Evolutionary conservation across 2,113 vertebrate species (phyloP), one percentile per base, ranked within the genome.

Genomic region (Acanthisitta chloris): DNA sequence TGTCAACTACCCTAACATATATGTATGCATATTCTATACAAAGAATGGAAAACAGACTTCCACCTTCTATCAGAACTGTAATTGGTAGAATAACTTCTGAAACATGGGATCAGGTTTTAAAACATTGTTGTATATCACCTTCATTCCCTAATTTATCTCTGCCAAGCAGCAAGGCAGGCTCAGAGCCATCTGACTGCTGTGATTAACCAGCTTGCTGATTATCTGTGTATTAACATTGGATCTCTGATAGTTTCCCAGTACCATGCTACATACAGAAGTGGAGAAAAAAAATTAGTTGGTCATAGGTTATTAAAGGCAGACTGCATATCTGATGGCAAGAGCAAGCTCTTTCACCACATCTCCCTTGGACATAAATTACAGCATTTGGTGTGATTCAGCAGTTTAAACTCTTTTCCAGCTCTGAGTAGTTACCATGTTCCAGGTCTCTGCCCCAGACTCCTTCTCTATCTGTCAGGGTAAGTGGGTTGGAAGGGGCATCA

Each of bases 101-200:
- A 96, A 95, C 40, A 49, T 57, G 25, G 18, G 59, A 49, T 91
- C 81, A 92, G 65, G 89, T 92, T 90, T 94, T 62, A 83, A 95
- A 87, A 88, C 71, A 92, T 11, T 91, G 81, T 58, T 97, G 84
- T 91, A 88, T 81, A 84, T 64, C 79, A n/a, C 42, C 86, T 33
- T 34, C 33, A 34, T 73, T 78, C 67, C 74, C 81, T 90, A 91
- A 94, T 97, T 95, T 84, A 96, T 96, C 95, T 97, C 94, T 90
- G 86, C 51, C 88, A 79, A 21, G 36, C 42, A 92, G 65, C 46
- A 31, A 77, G 84, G 85, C 49, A 79, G 70, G 52, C 38, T 76
- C 17, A 40, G 48, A 71, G 55, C 31, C 40, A 38, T 79, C 62
- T 83, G 46, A 67, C 76, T 54, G 24, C 34, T 88, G 86, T 79